Evolutionary conservation across 2,113 vertebrate genomes (phyloP).

Genomic region (Cavia porcellus): DNA sequence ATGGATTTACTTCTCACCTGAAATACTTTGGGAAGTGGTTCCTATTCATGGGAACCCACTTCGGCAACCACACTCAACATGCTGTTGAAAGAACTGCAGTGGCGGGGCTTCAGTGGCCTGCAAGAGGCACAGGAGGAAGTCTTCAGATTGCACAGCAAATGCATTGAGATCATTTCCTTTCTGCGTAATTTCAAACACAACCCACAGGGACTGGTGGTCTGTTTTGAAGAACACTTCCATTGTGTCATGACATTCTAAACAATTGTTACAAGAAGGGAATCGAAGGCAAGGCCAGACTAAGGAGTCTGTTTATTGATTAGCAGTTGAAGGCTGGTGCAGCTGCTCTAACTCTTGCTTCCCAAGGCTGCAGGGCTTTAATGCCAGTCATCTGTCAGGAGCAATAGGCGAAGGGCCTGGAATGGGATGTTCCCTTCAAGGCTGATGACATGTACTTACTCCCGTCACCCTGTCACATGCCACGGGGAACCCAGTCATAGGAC

Average conservation of each 20-base stretch:
- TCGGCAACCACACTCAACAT: not conserved
- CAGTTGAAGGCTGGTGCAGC: too few species aligned
- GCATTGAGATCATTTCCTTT: not conserved
- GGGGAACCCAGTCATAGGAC: not conserved
- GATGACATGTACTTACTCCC: rapidly evolving
- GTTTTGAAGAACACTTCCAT: not conserved
- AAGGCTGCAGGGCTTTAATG: too few species aligned
- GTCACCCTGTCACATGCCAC: too few species aligned
- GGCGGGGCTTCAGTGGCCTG: not conserved
- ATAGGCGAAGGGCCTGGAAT: not conserved
- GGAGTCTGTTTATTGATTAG: not conserved
- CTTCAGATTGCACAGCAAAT: not conserved
- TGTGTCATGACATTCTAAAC: not conserved
- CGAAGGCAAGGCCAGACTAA: not conserved
- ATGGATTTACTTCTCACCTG: not conserved
- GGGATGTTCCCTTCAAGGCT: rapidly evolving
- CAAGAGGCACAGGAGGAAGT: not conserved
- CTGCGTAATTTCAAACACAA: not conserved
- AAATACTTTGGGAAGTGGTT: not conserved
- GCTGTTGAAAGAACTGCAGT: not conserved
- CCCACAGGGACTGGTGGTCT: not conserved
- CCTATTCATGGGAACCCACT: not conserved
- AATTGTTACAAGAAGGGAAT: too few species aligned
- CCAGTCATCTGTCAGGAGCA: too few species aligned
- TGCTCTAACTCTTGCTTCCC: not conserved